A percentile compares a stretch with the other conserved stretches of the same genome.
Evolutionary conservation across 2,888 invertebrate species (phyloP).

Genomic region (Ophioninae sp.): DNA sequence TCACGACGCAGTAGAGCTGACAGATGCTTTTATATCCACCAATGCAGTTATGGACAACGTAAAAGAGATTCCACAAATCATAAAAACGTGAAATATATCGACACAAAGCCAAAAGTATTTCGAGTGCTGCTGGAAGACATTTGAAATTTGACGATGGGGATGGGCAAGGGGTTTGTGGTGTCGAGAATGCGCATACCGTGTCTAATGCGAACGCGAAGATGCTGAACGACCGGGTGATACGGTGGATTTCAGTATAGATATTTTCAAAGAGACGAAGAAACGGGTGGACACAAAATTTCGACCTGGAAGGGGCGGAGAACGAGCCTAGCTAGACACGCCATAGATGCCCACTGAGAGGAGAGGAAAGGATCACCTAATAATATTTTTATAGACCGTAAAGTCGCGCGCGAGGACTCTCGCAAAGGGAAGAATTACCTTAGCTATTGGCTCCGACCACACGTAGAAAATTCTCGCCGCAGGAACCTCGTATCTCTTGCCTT

Average conservation of each 20-base stretch:
- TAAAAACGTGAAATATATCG: constrained; percentile 77
- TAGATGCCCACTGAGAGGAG: constrained; percentile 61
- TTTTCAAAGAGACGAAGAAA: constrained; percentile 54
- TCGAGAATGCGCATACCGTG: constrained; percentile 52
- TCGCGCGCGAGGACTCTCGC: constrained; percentile 57
- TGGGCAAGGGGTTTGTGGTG: constrained; percentile 32
- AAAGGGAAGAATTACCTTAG: constrained; percentile 44
- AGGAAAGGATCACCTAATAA: constrained; percentile 72
- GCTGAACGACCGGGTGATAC: constrained; percentile 36
- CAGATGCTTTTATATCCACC: not conserved
- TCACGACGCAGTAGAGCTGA: not conserved
- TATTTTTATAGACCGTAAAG: constrained; percentile 78
- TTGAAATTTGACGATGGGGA: constrained; percentile 44
- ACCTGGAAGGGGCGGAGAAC: constrained; percentile 42
- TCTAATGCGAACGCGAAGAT: constrained; percentile 54
- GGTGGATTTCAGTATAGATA: constrained; percentile 20
- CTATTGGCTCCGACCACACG: constrained; percentile 48
- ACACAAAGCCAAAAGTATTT: constrained; percentile 62
- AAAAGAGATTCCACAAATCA: constrained; percentile 76
- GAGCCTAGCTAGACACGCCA: constrained; percentile 52
- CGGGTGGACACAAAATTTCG: constrained; percentile 48
- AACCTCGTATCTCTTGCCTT: constrained; percentile 57
- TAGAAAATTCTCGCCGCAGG: constrained; percentile 62
- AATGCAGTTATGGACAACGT: constrained; percentile 13
- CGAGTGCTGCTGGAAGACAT: constrained; percentile 66